Percentiles rank a stretch among this genome's conserved stretches.
phyloP scores from a whole-genome alignment of 2,797 vertebrate genomes.

The Taenioides sp. region DNA sequence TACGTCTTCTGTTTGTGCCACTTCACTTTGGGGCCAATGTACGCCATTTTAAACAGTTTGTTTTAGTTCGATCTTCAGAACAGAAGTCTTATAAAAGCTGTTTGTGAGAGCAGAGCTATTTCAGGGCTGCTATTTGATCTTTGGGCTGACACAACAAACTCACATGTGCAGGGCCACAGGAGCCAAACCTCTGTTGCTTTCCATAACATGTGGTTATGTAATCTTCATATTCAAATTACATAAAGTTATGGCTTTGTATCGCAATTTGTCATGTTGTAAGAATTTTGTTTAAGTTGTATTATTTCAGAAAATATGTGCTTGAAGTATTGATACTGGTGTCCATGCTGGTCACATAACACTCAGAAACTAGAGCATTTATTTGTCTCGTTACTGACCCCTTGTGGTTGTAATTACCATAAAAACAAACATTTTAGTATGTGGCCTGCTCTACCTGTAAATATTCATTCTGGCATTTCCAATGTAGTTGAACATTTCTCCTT shows the following conservation, averaged over 20 bases:
- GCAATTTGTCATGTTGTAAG: not conserved
- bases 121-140: slow-evolving; percentile 73
- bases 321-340: too few relatives aligned
- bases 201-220: slow-evolving; percentile 9
- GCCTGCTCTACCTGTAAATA: too few relatives aligned
- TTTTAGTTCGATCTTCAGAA: slow-evolving; percentile 12
- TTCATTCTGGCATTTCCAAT: too few relatives aligned
- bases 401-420: not conserved
- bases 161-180: slow-evolving; percentile 20
- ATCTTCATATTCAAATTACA: not conserved
- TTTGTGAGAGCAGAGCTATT: slow-evolving; percentile 71
- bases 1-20: slow-evolving; percentile 71
- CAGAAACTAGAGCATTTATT: too few relatives aligned
- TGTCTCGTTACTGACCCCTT: not conserved
- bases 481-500: too few relatives aligned
- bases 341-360: too few relatives aligned
- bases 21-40: slow-evolving; percentile 59
- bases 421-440: too few relatives aligned
- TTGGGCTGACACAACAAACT: slow-evolving; percentile 46
- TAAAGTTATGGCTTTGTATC: not conserved
- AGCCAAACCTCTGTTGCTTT: slow-evolving; percentile 33
- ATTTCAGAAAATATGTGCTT: too few relatives aligned
- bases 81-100: slow-evolving; percentile 50
- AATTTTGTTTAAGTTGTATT: too few relatives aligned
- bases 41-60: slow-evolving; percentile 46